These are phyloP conservation scores for Hyposmocoma kahamanoa DNA, from an alignment of 1,140 invertebrate genomes.

Conservation along the genomic window DNA sequence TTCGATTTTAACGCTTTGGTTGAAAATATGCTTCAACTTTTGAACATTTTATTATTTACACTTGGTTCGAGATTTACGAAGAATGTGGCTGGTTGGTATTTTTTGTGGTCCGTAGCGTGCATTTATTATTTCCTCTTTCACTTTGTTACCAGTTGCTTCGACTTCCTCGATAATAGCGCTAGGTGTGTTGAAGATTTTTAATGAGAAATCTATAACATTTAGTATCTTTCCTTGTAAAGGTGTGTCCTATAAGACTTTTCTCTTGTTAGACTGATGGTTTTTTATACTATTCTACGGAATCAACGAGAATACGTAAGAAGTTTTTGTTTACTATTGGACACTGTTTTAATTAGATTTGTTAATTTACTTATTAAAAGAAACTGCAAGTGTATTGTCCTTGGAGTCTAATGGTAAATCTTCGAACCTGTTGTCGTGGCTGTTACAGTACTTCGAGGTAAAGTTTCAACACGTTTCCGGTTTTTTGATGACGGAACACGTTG, in stretches of 20 bases:
- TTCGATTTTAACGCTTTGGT: conserved; percentile 9
- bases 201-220: conserved; percentile 8
- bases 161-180: conserved; percentile 10
- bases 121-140: conserved; percentile 17
- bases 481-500: too few species aligned
- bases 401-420: too few species aligned
- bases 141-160: conserved; percentile 16
- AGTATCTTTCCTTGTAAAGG: conserved; percentile 15
- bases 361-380: too few species aligned
- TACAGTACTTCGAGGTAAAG: too few species aligned
- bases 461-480: too few species aligned
- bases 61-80: conserved; percentile 11
- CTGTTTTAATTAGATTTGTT: too few species aligned
- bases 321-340: too few species aligned
- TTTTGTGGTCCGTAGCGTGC: conserved; percentile 7
- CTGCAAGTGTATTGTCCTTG: too few species aligned
- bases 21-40: conserved; percentile 7
- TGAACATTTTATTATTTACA: conserved; percentile 9
- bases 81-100: conserved; percentile 9
- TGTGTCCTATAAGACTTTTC: conserved; percentile 12
- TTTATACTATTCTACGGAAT: too few species aligned
- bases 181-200: conserved; percentile 14
- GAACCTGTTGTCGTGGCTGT: too few species aligned
- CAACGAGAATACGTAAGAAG: too few species aligned
- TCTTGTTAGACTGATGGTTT: too few species aligned